A percentile compares a stretch with the other conserved stretches of the same genome.
These are phyloP conservation scores for Endotricha flammealis DNA, from an alignment of 2,888 invertebrate genomes.

Conservation along the genomic window DNA sequence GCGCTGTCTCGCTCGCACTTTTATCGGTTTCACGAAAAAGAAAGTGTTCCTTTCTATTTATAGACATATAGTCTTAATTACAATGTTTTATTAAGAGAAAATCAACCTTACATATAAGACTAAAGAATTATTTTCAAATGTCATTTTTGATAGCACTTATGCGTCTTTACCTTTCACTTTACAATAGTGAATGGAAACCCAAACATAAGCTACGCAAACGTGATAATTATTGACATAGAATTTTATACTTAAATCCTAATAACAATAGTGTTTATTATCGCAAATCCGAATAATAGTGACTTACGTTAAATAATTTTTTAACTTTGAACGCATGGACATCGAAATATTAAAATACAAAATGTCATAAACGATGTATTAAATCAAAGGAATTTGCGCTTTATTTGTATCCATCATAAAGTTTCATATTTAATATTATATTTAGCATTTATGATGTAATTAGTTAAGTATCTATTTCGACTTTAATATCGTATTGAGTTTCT, in stretches of 20 bases:
- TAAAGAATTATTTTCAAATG: slow-evolving; percentile 17
- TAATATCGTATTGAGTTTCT: slow-evolving; percentile 32
- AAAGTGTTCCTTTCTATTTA: slow-evolving; percentile 26
- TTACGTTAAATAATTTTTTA: slow-evolving; percentile 32
- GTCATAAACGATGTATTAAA: slow-evolving; percentile 23
- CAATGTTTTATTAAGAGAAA: not conserved
- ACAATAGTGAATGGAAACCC: slow-evolving; percentile 46
- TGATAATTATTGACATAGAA: slow-evolving; percentile 11
- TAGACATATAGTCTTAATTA: slow-evolving; percentile 9
- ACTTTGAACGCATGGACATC: slow-evolving; percentile 30
- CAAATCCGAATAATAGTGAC: no score
- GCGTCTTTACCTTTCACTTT: slow-evolving; percentile 11
- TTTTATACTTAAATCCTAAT: slow-evolving; percentile 6
- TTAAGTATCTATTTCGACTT: slow-evolving; percentile 33
- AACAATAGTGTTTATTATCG: no score
- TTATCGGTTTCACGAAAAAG: slow-evolving; percentile 36
- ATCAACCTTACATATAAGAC: fast-evolving
- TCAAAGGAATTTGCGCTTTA: slow-evolving; percentile 24
- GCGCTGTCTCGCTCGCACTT: slow-evolving; percentile 6
- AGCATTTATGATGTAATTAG: slow-evolving; percentile 9
- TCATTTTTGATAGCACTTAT: slow-evolving; percentile 8
- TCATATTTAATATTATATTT: slow-evolving; percentile 19
- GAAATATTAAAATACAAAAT: slow-evolving; percentile 10
- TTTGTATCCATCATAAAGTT: slow-evolving; percentile 14
- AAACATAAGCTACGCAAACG: slow-evolving; percentile 29